These are phyloP conservation scores for Onychostruthus taczanowskii DNA, from an alignment of 2,113 vertebrate species.

Conservation along the genomic window DNA sequence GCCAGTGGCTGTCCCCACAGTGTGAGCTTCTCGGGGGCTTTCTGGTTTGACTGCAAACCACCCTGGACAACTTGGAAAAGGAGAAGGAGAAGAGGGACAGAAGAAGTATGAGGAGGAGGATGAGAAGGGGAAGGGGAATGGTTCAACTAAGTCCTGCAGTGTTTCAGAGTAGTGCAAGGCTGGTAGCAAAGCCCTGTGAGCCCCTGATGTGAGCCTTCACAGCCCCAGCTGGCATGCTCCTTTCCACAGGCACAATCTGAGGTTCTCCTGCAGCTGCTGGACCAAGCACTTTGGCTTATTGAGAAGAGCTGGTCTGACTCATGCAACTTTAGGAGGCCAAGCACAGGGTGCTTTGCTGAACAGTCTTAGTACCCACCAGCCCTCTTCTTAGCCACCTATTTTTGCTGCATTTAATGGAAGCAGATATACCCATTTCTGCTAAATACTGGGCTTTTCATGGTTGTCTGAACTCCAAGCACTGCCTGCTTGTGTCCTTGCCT, in stretches of 20 bases:
- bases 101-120: background rate
- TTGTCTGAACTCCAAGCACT: background rate
- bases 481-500: background rate
- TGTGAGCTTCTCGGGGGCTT: background rate
- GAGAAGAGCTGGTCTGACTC: background rate
- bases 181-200: background rate
- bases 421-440: background rate
- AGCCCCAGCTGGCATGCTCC: background rate
- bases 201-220: background rate
- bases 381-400: background rate
- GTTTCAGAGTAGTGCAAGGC: background rate
- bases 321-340: background rate
- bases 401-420: background rate
- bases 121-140: background rate
- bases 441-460: background rate
- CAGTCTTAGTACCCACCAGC: accelerated
- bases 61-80: background rate
- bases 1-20: background rate
- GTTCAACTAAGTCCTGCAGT: background rate
- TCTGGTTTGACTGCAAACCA: background rate
- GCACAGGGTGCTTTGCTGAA: background rate
- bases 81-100: background rate
- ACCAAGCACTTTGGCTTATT: background rate
- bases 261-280: background rate
- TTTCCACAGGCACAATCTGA: background rate